These are phyloP conservation scores for Ophiothrix spiculata DNA, from an alignment of 35 echinoderm and acorn worm genomes.

Conservation along the genomic window DNA sequence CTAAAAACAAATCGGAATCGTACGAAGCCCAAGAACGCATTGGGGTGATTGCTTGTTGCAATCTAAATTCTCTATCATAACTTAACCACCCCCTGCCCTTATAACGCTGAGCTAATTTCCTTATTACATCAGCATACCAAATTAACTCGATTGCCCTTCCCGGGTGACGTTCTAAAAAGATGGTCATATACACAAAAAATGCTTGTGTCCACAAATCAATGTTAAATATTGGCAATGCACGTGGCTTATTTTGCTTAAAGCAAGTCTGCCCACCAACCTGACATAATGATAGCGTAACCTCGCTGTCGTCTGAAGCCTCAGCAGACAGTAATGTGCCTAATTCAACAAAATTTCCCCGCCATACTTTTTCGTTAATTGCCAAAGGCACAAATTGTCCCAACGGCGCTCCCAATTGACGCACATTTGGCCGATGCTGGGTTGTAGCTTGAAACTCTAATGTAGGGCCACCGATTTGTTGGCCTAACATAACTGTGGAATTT, in stretches of 20 bases:
- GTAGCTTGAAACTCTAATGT: no score
- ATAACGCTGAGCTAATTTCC: neutral
- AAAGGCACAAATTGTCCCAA: neutral
- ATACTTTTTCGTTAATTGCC: neutral
- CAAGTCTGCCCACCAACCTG: neutral
- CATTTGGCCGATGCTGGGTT: no score
- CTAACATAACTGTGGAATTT: no score
- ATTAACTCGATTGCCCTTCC: neutral
- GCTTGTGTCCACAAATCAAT: neutral
- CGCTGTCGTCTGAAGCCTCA: neutral
- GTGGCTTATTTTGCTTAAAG: neutral
- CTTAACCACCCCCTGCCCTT: neutral
- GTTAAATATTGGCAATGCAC: neutral
- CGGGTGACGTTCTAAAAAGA: neutral
- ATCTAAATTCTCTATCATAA: neutral
- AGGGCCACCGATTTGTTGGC: no score
- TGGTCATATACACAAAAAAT: neutral
- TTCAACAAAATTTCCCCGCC: neutral
- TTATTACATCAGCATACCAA: neutral
- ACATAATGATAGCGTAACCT: neutral
- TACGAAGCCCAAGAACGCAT: neutral
- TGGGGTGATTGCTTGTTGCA: neutral
- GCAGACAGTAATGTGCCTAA: neutral
- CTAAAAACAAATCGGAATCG: neutral
- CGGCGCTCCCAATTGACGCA: no score